These are phyloP conservation scores for Sphaerodactylus townsendi DNA, from an alignment of 2,113 vertebrate genomes.

Conservation along the genomic window DNA sequence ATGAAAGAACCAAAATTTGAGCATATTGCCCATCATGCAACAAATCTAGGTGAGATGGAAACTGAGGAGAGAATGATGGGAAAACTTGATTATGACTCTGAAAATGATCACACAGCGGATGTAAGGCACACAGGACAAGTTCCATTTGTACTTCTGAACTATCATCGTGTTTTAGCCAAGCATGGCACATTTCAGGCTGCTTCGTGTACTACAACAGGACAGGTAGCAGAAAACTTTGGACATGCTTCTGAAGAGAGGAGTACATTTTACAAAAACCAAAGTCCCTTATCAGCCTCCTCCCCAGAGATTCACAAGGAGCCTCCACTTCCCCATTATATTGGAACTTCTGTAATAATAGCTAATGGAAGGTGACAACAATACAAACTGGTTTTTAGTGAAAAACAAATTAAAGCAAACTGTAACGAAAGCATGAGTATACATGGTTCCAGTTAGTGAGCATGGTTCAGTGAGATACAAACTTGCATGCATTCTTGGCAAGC, in stretches of 20 bases:
- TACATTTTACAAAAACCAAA: slow-evolving; percentile 77
- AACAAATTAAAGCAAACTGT: slow-evolving; percentile 35
- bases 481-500: slow-evolving; percentile 38
- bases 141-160: slow-evolving; percentile 85
- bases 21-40: slow-evolving; percentile 44
- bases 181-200: slow-evolving; percentile 76
- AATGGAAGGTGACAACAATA: slow-evolving; percentile 85
- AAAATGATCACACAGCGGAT: slow-evolving; percentile 67
- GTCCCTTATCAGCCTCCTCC: slow-evolving; percentile 75
- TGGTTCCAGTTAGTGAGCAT: slow-evolving; percentile 49
- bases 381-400: neutral
- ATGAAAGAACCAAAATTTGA: slow-evolving; percentile 72
- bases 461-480: slow-evolving; percentile 40
- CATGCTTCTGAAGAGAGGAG: slow-evolving; percentile 70
- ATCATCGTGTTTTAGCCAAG: slow-evolving; percentile 85
- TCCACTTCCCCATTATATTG: slow-evolving; percentile 82
- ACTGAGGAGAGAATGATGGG: slow-evolving; percentile 40
- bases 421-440: slow-evolving; percentile 49
- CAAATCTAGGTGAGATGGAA: slow-evolving; percentile 47
- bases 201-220: slow-evolving; percentile 69
- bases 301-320: slow-evolving; percentile 77
- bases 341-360: slow-evolving; percentile 92
- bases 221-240: slow-evolving; percentile 64
- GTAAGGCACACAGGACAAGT: slow-evolving; percentile 72
- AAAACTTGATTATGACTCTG: slow-evolving; percentile 58